Evolutionary conservation across 2,888 invertebrate species (phyloP).

Genomic region (Tanaodytes sp.): DNA sequence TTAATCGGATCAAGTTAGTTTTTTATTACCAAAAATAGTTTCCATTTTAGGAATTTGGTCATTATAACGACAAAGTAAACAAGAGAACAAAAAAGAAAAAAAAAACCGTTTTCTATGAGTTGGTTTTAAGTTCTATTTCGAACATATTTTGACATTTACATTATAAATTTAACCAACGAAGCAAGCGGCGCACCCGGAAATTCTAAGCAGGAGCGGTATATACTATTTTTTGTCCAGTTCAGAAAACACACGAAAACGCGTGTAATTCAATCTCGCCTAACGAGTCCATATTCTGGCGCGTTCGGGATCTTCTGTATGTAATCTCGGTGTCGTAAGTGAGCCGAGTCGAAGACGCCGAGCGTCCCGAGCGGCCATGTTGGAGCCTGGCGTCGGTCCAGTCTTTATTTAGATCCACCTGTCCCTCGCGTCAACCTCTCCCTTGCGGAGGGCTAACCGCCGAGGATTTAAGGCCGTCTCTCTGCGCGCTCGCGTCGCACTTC

Average conservation of each 20-base stretch:
- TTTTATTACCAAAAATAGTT: no score
- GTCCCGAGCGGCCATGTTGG: slow-evolving; percentile 65
- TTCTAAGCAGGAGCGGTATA: slow-evolving; percentile 12
- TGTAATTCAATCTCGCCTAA: slow-evolving; percentile 45
- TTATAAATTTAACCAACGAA: not conserved
- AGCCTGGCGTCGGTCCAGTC: slow-evolving; percentile 71
- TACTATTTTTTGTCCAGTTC: slow-evolving; percentile 40
- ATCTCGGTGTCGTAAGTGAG: slow-evolving; percentile 49
- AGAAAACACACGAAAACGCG: slow-evolving; percentile 29
- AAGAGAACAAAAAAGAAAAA: no score
- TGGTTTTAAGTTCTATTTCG: no score
- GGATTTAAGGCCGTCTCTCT: slow-evolving; percentile 61
- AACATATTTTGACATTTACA: no score
- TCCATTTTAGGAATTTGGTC: no score
- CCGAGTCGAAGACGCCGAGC: slow-evolving; percentile 48
- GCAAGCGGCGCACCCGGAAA: not conserved
- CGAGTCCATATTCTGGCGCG: slow-evolving; percentile 44
- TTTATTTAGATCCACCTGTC: slow-evolving; percentile 74
- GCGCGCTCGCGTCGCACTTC: slow-evolving; percentile 54
- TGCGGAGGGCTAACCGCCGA: slow-evolving; percentile 51
- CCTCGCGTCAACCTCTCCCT: slow-evolving; percentile 66
- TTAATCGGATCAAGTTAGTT: no score
- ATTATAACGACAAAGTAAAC: no score
- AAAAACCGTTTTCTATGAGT: no score
- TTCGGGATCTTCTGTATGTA: slow-evolving; percentile 39